Evolutionary conservation across 2,888 invertebrate species (phyloP), one percentile per base, ranked within the genome.

Genomic region (Epistrophe grossulariae): DNA sequence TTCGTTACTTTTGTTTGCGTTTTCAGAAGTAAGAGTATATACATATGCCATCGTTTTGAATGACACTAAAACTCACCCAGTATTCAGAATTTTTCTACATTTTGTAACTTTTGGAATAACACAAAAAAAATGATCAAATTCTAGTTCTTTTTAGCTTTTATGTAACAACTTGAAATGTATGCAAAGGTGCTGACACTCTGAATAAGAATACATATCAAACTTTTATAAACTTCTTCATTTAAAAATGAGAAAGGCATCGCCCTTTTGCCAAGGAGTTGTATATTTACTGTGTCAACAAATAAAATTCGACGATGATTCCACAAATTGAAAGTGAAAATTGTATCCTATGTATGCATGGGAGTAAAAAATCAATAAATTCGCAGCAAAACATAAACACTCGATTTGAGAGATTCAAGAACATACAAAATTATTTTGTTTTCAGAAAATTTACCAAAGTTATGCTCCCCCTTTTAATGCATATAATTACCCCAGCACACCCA

Each of bases 321-420:
- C 13, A 31, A 19, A 60, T 52, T 17, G 60, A 78, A 78, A 78
- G 70, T 60, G 35, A 78, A 71, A 70, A 50, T 43, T 52, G n/a
- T 15, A 59, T 28, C 3, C 1, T 28, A 7, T 31, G 31, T 28
- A 7, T 31, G 31, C 5, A 52, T 28, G 7, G 38, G 11, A 11
- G 60, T 10, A 45, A 64, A 71, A 71, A 81, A 77, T 77, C 77
- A 59, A 85, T 85, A 81, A 57, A 70, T 50, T 50, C 57, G 70
- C 77, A 74, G 4, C 59, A 85, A 78, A 85, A 74, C 70, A 81
- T 62, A 81, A 81, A 78, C 73, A 85, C 31, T 11, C 15, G 0
- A 13, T 6, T 19, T 6, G 6, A 31, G 19, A n/a, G 17, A 15
- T 3, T 11, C 17, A 48, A 31, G 7, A 31, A 28, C 28, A 24